These are phyloP conservation scores for human DNA, from an alignment of 2,113 vertebrate species.

Conservation along the genomic window GRCh38 chr1:173223001-173223500, in stretches of 20 bases:
- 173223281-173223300: background rate
- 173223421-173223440: background rate
- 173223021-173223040: background rate
- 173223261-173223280: background rate
- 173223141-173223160: conserved; percentile 14
- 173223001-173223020: background rate
- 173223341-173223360: background rate
- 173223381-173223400: background rate
- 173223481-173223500: background rate
- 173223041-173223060: background rate
- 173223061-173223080: background rate
- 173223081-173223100: background rate
- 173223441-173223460: background rate
- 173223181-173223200: background rate
- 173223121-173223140: background rate
- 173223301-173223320: background rate
- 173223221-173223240: background rate
- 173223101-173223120: background rate
- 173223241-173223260: background rate
- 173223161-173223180: background rate
- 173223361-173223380: background rate
- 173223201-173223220: background rate
- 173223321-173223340: background rate
- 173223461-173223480: background rate
- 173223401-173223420: background rate